Evolutionary conservation across 2,113 vertebrate species (phyloP).

Genomic region (Seriola dumerili): DNA sequence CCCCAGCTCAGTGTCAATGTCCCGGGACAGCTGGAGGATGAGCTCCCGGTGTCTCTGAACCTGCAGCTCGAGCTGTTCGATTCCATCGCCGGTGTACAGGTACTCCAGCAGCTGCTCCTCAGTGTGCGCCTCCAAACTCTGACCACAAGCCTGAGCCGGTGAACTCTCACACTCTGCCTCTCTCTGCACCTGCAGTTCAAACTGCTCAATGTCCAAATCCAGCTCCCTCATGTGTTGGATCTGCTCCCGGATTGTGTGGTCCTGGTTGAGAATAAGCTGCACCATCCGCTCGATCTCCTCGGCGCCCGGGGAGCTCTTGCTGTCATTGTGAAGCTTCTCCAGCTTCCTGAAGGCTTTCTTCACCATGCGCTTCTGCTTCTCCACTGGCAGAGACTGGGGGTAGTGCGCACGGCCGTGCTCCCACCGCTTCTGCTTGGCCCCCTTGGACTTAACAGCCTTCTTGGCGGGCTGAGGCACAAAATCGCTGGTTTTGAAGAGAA

Average conservation of each 20-base stretch:
- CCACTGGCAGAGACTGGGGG: slow-evolving; percentile 88
- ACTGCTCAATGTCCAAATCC: slow-evolving; percentile 89
- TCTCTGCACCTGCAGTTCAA: slow-evolving; percentile 83
- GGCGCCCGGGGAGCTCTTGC: slow-evolving; percentile 68
- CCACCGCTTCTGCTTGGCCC: slow-evolving; percentile 84
- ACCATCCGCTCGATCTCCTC: slow-evolving; percentile 91
- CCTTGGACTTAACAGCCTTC: slow-evolving; percentile 85
- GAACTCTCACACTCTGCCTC: slow-evolving; percentile 52
- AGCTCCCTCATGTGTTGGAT: slow-evolving; percentile 90
- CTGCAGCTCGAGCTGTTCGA: slow-evolving; percentile 88
- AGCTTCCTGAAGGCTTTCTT: slow-evolving; percentile 95
- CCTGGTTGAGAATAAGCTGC: slow-evolving; percentile 93
- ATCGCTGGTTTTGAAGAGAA: slow-evolving; percentile 90
- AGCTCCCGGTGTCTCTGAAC: slow-evolving; percentile 87
- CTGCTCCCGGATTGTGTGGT: slow-evolving; percentile 94
- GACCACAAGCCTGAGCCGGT: slow-evolving; percentile 47
- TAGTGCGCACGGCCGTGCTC: slow-evolving; percentile 83
- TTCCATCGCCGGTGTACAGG: slow-evolving; percentile 81
- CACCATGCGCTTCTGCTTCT: slow-evolving; percentile 94
- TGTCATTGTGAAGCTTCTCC: slow-evolving; percentile 91
- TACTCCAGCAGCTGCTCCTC: slow-evolving; percentile 83
- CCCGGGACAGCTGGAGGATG: slow-evolving; percentile 88
- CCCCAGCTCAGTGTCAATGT: slow-evolving; percentile 90
- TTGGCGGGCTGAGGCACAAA: slow-evolving; percentile 87
- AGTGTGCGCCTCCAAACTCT: slow-evolving; percentile 35